phyloP scores from a whole-genome alignment of 2,888 invertebrate species.

The Polietes domitor region DNA sequence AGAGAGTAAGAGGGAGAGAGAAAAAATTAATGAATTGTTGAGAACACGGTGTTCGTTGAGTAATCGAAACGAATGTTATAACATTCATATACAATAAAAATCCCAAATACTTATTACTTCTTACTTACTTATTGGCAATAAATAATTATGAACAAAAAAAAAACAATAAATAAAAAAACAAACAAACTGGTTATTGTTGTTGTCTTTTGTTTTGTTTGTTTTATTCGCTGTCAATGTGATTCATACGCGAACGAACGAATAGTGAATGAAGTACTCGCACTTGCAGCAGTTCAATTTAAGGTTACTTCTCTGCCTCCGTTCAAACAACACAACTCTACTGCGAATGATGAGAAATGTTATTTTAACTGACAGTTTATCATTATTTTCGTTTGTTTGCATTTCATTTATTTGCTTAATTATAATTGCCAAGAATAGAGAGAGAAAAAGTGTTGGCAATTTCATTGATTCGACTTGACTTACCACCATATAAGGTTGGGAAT shows the following conservation, averaged over 20 bases:
- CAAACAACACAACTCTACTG: not conserved
- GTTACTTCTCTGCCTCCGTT: not conserved
- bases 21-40: constrained; percentile 9
- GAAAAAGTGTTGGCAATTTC: not conserved
- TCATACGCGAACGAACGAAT: not conserved
- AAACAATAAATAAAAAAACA: constrained; percentile 1
- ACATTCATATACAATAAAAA: not conserved
- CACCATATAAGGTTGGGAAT: constrained; percentile 8
- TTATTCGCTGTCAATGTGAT: not conserved
- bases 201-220: not conserved
- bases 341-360: constrained; percentile 1
- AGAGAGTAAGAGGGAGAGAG: constrained; percentile 49
- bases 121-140: not conserved
- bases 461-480: constrained; percentile 6
- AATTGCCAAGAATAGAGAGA: constrained; percentile 3
- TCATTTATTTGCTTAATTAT: not conserved
- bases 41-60: not conserved
- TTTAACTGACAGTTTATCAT: not conserved
- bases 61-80: not conserved
- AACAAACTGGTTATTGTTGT: not conserved
- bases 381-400: not conserved
- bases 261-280: not conserved
- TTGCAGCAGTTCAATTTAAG: not conserved
- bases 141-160: no score
- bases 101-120: not conserved